Evolutionary conservation across 2,113 vertebrate genomes (phyloP).

Genomic region (Haemorhous mexicanus): DNA sequence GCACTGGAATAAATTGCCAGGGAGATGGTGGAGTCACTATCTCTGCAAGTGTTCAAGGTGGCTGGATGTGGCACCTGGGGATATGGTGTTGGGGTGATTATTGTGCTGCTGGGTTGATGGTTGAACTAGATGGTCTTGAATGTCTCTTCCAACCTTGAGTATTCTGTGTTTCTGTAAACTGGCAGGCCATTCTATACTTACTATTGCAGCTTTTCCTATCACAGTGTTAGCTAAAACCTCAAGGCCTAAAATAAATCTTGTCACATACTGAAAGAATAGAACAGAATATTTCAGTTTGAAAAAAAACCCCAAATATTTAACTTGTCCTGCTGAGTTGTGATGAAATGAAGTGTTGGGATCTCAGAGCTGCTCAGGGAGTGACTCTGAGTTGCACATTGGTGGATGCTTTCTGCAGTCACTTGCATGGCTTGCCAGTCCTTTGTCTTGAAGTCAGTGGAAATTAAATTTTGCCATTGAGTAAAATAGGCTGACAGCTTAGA

Average conservation of each 20-base stretch:
- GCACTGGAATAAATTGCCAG: not conserved
- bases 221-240: not conserved
- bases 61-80: not conserved
- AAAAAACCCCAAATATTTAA: not conserved
- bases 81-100: not conserved
- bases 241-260: not conserved
- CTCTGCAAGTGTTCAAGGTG: not conserved
- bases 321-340: not conserved
- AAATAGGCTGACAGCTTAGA: not conserved
- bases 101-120: not conserved
- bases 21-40: not conserved
- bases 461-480: not conserved
- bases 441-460: not conserved
- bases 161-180: not conserved
- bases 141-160: not conserved
- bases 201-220: not conserved
- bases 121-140: not conserved
- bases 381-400: not conserved
- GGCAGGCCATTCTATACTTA: not conserved
- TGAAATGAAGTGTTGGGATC: not conserved
- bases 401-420: accelerated
- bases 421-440: not conserved
- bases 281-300: not conserved
- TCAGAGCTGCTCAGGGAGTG: not conserved
- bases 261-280: not conserved